Conservation (phyloP, 2,113 vertebrate genomes). For the Cinclus mexicanus region DNA sequence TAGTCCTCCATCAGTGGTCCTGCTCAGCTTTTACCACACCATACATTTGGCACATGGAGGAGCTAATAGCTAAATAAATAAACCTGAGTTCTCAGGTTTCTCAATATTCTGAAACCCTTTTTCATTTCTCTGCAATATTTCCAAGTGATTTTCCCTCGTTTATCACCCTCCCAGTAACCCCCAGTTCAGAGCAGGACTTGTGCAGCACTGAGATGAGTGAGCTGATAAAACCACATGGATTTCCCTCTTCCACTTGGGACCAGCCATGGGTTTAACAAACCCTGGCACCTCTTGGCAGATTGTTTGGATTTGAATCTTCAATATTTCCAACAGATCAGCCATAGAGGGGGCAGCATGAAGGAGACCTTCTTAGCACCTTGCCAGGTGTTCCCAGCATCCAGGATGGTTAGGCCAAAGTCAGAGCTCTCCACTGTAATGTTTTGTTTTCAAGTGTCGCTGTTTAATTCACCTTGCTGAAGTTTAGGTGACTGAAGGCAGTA, state of each 20-base stretch:
- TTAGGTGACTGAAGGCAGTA: not conserved
- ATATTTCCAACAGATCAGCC: not conserved
- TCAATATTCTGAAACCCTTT: not conserved
- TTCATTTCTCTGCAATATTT: rapidly evolving
- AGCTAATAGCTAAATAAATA: not conserved
- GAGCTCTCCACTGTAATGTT: not conserved
- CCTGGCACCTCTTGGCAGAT: not conserved
- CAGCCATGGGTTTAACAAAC: not conserved
- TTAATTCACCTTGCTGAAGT: not conserved
- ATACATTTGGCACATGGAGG: not conserved
- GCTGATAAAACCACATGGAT: not conserved
- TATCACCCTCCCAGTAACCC: not conserved
- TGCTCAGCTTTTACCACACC: not conserved
- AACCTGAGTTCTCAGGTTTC: not conserved
- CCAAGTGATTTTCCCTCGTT: not conserved
- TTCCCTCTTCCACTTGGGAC: not conserved
- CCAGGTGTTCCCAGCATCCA: not conserved
- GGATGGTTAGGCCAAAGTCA: not conserved
- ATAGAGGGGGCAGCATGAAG: not conserved
- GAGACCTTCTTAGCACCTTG: not conserved
- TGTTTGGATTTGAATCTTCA: not conserved
- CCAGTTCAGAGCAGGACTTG: not conserved
- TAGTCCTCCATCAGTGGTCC: not conserved
- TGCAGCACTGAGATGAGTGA: not conserved
- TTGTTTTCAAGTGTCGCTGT: not conserved